Conservation (phyloP, 2,113 vertebrate species). For the Takifugu bimaculatus region DNA sequence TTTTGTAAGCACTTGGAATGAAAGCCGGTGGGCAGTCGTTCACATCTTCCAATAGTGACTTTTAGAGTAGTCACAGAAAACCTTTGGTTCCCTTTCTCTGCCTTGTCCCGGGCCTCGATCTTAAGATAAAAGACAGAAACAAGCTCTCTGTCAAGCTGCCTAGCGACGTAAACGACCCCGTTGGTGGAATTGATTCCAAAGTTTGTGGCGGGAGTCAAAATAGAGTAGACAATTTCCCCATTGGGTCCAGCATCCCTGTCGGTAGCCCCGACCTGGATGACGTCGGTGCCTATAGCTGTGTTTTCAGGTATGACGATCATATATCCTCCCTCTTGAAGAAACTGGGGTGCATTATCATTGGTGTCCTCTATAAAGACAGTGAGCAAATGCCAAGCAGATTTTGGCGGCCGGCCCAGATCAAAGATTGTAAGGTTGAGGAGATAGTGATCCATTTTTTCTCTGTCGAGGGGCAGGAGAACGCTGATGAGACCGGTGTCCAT, state of each 20-base stretch:
- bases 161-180: constrained; percentile 87
- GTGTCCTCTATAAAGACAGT: constrained; percentile 86
- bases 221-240: constrained; percentile 84
- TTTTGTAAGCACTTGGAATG: constrained; percentile 85
- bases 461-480: constrained; percentile 89
- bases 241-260: constrained; percentile 90
- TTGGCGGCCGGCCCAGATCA: constrained; percentile 91
- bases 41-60: constrained; percentile 86
- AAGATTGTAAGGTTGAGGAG: constrained; percentile 92
- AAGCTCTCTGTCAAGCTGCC: constrained; percentile 88
- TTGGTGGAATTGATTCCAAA: constrained; percentile 90
- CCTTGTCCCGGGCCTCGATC: constrained; percentile 90
- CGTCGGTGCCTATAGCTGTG: constrained; percentile 85
- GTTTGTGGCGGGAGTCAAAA: constrained; percentile 86
- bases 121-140: constrained; percentile 84
- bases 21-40: constrained; percentile 94
- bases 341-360: constrained; percentile 90
- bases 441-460: constrained; percentile 88
- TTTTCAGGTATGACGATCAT: constrained; percentile 87
- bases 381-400: constrained; percentile 85
- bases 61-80: constrained; percentile 84
- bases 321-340: constrained; percentile 85
- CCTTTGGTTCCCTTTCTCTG: constrained; percentile 79
- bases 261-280: constrained; percentile 92
- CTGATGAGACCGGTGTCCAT: constrained; percentile 85